Conservation (phyloP, 2,113 vertebrate species). For the Psilopsiagon aurifrons region DNA sequence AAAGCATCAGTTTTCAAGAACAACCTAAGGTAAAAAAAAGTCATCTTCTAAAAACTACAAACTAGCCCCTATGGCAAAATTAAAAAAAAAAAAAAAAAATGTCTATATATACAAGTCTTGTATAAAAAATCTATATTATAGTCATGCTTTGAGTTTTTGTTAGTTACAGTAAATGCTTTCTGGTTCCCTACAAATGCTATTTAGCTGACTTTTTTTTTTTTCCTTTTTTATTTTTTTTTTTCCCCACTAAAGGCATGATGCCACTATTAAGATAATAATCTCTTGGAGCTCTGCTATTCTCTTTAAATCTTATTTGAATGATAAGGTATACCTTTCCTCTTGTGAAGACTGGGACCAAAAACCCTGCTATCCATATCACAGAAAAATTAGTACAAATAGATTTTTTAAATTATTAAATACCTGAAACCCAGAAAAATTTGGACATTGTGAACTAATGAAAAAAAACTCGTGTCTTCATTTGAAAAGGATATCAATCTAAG, state of each 20-base stretch:
- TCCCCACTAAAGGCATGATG: background rate
- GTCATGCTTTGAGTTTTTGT: background rate
- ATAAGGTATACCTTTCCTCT: background rate
- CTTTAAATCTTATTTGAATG: background rate
- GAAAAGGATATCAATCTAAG: background rate
- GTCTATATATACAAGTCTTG: background rate
- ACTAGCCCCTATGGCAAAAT: background rate
- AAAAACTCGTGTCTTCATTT: background rate
- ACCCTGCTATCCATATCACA: fast-evolving
- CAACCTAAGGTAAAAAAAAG: background rate
- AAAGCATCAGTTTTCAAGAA: background rate
- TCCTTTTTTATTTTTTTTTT: background rate
- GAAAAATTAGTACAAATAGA: background rate
- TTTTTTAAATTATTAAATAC: background rate
- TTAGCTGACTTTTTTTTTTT: background rate
- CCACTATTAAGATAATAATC: background rate
- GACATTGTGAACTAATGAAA: background rate
- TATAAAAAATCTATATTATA: background rate
- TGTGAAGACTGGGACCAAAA: background rate
- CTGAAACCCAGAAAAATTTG: background rate
- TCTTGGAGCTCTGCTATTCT: background rate
- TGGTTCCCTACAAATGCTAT: background rate
- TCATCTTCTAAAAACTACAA: background rate
- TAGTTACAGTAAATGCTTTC: background rate
- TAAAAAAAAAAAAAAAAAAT: background rate